Evolutionary conservation across 2,113 vertebrate species (phyloP), one percentile per base, ranked within the genome.

Genomic region (Hystrix brachyura): DNA sequence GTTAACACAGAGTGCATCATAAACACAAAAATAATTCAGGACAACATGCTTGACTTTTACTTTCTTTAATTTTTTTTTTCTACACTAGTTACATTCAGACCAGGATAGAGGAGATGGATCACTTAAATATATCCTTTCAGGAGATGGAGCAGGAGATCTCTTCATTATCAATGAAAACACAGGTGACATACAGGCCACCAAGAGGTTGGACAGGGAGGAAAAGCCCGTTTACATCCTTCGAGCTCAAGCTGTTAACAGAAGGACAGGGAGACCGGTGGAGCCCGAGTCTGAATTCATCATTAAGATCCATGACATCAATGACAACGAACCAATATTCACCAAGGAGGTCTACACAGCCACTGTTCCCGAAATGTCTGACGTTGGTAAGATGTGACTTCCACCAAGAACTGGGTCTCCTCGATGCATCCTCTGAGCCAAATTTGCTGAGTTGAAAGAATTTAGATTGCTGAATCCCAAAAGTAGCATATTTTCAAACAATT

Each of bases 291-390:
- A 99, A 95, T 99, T 99, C 98, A 98, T 99, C 98, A 99, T 99
- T 98, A 99, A 99, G 98, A 99, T 99, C 98, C 99, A 99, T 85
- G 99, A 99, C 98, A 99, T 99, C 98, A 99, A 99, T 46, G 99
- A 99, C 98, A 99, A 99, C 57, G 99, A 99, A 92, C 99, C 99
- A 18, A 99, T 99, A 90, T 99, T 99, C 98, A 99, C 99, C 97
- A 99, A 99, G 98, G 99, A 99, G 0, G 95, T 99, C 55, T 99
- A 99, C 98, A 98, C 98, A 17, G 99, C 99, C 96, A 98, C 98
- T 1, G 99, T 99, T 81, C 99, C 99, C 0, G 99, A 99, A 97
- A 99, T 99, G 99, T 99, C 99, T 21, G 99, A 99, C 79, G 98
- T 99, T 0, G 99, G 99, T 99, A 96, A 82, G 57, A 65, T 9